These are phyloP conservation scores for Monochamus saltuarius DNA, from an alignment of 1,140 invertebrate genomes.

Conservation along the genomic window DNA sequence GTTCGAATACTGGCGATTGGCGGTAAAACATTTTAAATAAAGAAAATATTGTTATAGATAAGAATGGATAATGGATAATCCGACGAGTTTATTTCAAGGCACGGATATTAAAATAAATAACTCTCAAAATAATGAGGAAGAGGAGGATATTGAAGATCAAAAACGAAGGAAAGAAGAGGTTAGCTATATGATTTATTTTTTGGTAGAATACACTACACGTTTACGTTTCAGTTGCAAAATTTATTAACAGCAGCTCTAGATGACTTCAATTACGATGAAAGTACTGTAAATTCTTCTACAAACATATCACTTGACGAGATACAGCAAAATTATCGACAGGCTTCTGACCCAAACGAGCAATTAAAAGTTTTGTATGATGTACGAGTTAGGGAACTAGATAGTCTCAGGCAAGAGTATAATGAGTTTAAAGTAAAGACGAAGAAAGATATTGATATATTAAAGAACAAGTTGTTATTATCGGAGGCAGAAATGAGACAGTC, in stretches of 20 bases:
- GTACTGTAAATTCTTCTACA: conserved; percentile 47
- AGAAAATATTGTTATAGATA: background rate
- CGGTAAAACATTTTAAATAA: no score
- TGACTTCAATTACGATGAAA: conserved; percentile 49
- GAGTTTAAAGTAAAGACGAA: conserved; percentile 31
- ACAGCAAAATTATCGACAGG: conserved; percentile 40
- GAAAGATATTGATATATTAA: conserved; percentile 40
- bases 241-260: conserved; percentile 42
- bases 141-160: conserved; percentile 48
- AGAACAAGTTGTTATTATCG: conserved; percentile 34
- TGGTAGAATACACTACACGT: background rate
- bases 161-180: conserved; percentile 45
- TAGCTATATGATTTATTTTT: background rate
- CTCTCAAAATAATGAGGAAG: conserved; percentile 46
- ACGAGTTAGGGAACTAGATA: conserved; percentile 44
- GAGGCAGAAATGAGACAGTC: conserved; percentile 41
- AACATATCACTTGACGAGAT: conserved; percentile 39
- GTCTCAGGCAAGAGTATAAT: conserved; percentile 42
- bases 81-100: conserved; percentile 41
- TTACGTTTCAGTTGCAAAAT: conserved; percentile 42
- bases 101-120: conserved; percentile 39
- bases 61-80: conserved; percentile 40
- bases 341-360: conserved; percentile 42
- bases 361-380: conserved; percentile 49
- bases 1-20: no score